These are phyloP conservation scores for Amphimallon solstitiale DNA, from an alignment of 2,888 invertebrate species.

Conservation along the genomic window DNA sequence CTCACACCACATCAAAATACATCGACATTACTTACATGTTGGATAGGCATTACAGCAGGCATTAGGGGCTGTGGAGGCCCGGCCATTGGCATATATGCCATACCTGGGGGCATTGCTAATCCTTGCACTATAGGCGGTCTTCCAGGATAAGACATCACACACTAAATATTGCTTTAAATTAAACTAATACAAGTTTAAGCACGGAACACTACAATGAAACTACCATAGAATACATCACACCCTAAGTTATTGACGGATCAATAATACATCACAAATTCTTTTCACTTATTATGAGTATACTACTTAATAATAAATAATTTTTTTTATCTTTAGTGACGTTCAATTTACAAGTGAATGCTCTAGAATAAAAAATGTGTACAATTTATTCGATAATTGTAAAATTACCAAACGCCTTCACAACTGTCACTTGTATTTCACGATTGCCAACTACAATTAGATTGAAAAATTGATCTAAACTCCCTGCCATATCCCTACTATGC, in stretches of 20 bases:
- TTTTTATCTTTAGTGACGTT: neutral
- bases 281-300: neutral
- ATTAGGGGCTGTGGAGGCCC: conserved; percentile 80
- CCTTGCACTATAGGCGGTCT: conserved; percentile 82
- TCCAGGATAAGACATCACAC: conserved; percentile 87
- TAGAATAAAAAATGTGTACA: conserved; percentile 19
- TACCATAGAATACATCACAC: conserved; percentile 38
- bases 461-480: too few relatives aligned
- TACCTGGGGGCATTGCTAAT: conserved; percentile 72
- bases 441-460: conserved; percentile 5
- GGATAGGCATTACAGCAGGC: conserved; percentile 76
- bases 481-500: too few relatives aligned
- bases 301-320: neutral
- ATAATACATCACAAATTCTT: conserved; percentile 30
- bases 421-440: conserved; percentile 8
- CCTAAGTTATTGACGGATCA: conserved; percentile 43
- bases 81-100: conserved; percentile 67
- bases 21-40: conserved; percentile 71
- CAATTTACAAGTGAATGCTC: conserved; percentile 1
- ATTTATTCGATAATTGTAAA: conserved; percentile 7
- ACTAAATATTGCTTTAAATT: conserved; percentile 1
- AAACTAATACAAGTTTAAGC: conserved; percentile 19
- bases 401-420: conserved; percentile 30
- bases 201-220: conserved; percentile 38
- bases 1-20: conserved; percentile 15